A percentile compares a stretch with the other conserved stretches of the same genome.
phyloP scores from a whole-genome alignment of 1,140 invertebrate genomes.

The Trachymyrmex cornetzi region DNA sequence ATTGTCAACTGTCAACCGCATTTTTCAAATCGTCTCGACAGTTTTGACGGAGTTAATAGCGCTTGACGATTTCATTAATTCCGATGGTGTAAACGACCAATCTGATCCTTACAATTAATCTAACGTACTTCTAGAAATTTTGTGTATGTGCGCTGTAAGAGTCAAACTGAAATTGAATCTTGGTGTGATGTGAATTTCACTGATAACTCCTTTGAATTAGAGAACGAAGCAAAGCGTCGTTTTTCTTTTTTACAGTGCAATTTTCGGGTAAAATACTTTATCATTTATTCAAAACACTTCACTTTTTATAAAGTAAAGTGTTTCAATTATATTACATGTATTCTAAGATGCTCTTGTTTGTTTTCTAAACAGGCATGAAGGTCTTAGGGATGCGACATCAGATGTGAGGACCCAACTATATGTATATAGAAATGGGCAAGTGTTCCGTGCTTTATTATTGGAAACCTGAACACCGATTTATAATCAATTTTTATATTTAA shows the following conservation, averaged over 20 bases:
- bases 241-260: too few relatives aligned
- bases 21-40: not conserved
- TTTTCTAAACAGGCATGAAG: not conserved
- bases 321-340: not conserved
- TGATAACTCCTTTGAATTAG: not conserved
- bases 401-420: not conserved
- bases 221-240: not conserved
- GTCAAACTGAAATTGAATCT: not conserved
- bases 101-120: not conserved
- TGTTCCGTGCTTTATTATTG: not conserved
- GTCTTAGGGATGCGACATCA: not conserved
- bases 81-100: not conserved
- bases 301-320: not conserved
- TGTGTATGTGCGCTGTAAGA: not conserved
- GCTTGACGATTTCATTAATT: not conserved
- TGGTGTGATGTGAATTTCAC: not conserved
- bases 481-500: too few relatives aligned
- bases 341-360: not conserved
- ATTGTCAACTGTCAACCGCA: not conserved
- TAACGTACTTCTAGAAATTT: not conserved
- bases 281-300: not conserved
- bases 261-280: not conserved
- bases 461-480: not conserved
- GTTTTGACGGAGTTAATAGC: not conserved
- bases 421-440: conserved; percentile 43